These are phyloP conservation scores for Centrocercus urophasianus DNA, from an alignment of 2,113 vertebrate genomes.

Conservation along the genomic window DNA sequence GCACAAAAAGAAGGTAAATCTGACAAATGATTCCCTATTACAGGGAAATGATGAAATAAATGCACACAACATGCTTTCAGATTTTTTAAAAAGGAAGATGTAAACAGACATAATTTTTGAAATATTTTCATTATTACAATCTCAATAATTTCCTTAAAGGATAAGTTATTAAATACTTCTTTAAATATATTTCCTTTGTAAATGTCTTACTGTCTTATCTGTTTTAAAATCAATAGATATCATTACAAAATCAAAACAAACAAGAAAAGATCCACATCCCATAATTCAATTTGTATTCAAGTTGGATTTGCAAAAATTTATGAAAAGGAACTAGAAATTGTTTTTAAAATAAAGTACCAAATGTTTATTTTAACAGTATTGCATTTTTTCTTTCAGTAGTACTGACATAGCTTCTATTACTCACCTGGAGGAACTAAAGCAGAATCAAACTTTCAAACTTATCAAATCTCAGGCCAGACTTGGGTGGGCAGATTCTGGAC, in stretches of 20 bases:
- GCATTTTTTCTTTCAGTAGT: neutral
- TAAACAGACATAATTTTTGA: neutral
- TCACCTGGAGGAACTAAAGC: neutral
- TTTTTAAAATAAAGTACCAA: neutral
- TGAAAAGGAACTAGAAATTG: neutral
- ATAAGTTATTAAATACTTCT: neutral
- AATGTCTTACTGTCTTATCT: accelerated
- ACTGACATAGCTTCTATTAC: neutral
- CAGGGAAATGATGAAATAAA: neutral
- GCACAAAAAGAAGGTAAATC: neutral
- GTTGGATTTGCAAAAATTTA: neutral
- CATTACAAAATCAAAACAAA: neutral
- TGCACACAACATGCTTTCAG: neutral
- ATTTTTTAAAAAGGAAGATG: neutral
- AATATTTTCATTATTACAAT: neutral
- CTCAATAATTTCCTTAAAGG: neutral
- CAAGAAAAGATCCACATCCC: neutral
- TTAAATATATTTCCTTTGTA: neutral
- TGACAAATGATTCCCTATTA: neutral
- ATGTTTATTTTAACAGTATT: neutral
- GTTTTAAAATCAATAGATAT: neutral
- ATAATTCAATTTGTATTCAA: neutral
- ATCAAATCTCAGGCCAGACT: neutral
- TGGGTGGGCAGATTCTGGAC: accelerated
- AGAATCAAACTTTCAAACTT: neutral